Evolutionary conservation across 2,888 invertebrate species (phyloP).

Genomic region (Cephus pulcher): DNA sequence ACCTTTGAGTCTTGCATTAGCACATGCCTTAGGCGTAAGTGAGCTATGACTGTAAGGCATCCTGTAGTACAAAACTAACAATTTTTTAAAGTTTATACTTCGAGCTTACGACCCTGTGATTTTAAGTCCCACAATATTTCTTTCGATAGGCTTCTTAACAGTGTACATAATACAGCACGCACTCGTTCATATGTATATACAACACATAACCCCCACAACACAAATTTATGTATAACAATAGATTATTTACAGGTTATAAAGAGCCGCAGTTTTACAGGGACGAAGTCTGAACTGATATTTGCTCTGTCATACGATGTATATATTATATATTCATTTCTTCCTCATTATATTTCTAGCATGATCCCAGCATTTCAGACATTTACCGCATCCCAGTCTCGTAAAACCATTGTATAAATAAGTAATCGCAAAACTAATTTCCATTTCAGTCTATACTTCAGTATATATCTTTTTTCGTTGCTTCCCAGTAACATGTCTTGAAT

Average conservation of each 20-base stretch:
- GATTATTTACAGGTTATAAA: neutral
- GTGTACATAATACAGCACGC: neutral
- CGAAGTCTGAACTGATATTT: neutral
- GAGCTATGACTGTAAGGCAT: constrained; percentile 5
- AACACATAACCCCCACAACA: neutral
- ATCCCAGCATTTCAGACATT: neutral
- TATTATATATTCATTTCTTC: neutral
- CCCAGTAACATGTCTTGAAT: neutral
- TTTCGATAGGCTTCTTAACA: neutral
- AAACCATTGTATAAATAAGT: neutral
- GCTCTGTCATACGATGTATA: neutral
- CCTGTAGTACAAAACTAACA: neutral
- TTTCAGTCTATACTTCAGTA: neutral
- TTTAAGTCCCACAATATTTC: neutral
- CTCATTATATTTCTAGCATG: neutral
- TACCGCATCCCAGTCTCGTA: neutral
- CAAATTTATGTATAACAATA: neutral
- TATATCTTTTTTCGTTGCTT: neutral
- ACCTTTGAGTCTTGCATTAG: constrained; percentile 78
- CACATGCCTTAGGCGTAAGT: constrained; percentile 69
- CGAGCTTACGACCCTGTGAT: neutral
- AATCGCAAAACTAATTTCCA: neutral
- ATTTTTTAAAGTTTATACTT: neutral
- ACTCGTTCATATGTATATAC: constrained; percentile 1
- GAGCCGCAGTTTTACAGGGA: neutral